Evolutionary conservation across 2,888 invertebrate species (phyloP), one percentile per base, ranked within the genome.

Genomic region (Agrilus biguttatus): DNA sequence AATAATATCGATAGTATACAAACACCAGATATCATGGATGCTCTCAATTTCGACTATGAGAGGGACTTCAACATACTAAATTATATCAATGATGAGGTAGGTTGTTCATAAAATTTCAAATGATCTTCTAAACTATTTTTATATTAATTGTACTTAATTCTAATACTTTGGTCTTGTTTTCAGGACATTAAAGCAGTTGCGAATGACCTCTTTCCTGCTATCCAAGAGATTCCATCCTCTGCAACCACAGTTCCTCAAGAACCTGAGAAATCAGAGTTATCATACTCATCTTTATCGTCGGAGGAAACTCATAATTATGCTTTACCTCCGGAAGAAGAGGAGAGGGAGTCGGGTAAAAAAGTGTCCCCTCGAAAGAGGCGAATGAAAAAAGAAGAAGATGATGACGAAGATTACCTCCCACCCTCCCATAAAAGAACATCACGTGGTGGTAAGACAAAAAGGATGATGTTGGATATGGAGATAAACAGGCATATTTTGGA

Each of bases 11-110:
- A 53, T 39, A 39, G 49, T 7, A 49, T 63, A 14, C 60, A 58
- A 48, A 70, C 70, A 23, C 69, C 70, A 7, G 67, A 67, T 51
- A 63, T 70, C 39, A 62, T 69, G 36, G 65, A 65, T 17, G 59
- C 63, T 6, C 63, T 66, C 13, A 56, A 59, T 37, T 56, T 58
- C 45, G 66, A 61, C 33, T 52, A 47, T 32, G 52, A 49, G 39
- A 49, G 45, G 34, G 50, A 50, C 37, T 66, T 66, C 48, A 62
- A 65, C 45, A 58, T 65, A 40, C 54, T 66, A 39, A 57, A 59
- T 41, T 58, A 59, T 46, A 56, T 64, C 39, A 57, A 56, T 41
- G 57, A 58, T 43, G 62, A 57, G 52, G 57, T 58, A 55, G 50
- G 47, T 33, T 36, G 8, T 23, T 17, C 8, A 8, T 14, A 40